phyloP scores from a whole-genome alignment of 2,113 vertebrate species.

The Petaurus breviceps region DNA sequence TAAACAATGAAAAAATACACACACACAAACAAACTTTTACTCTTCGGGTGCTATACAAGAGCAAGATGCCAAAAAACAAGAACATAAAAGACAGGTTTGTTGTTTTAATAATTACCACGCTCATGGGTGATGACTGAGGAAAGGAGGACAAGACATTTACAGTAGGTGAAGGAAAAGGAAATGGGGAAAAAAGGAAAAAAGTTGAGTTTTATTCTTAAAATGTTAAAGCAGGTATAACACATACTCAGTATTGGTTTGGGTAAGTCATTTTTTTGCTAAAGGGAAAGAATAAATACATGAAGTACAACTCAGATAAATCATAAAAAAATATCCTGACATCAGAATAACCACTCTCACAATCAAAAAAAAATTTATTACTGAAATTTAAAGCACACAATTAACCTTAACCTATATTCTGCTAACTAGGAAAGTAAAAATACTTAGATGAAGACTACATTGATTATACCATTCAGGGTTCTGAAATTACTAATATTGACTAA shows the following conservation, averaged over 20 bases:
- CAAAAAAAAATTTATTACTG: conserved; percentile 14
- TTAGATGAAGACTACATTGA: not conserved
- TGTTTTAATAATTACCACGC: conserved; percentile 95
- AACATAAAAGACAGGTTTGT: conserved; percentile 79
- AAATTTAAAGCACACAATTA: conserved; percentile 24
- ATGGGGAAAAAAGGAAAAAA: conserved; percentile 82
- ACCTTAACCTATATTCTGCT: not conserved
- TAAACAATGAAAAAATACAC: conserved; percentile 52
- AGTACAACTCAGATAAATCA: conserved; percentile 34
- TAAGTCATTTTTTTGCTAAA: conserved; percentile 53
- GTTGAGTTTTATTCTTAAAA: conserved; percentile 79
- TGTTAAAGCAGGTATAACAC: conserved; percentile 83
- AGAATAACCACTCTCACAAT: conserved; percentile 20
- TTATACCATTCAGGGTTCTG: not conserved
- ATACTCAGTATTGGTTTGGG: conserved; percentile 76
- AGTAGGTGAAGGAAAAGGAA: conserved; percentile 86
- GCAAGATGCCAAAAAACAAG: conserved; percentile 87
- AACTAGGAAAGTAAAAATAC: not conserved
- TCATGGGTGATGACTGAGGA: conserved; percentile 96
- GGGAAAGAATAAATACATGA: conserved; percentile 28
- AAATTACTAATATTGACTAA: conserved; percentile 7
- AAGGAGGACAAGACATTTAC: conserved; percentile 88
- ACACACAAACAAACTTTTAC: conserved; percentile 43
- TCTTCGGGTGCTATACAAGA: conserved; percentile 88
- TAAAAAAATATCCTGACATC: conserved; percentile 50